These are phyloP conservation scores for Anser cygnoides DNA, from an alignment of 2,113 vertebrate species.

Conservation along the genomic window DNA sequence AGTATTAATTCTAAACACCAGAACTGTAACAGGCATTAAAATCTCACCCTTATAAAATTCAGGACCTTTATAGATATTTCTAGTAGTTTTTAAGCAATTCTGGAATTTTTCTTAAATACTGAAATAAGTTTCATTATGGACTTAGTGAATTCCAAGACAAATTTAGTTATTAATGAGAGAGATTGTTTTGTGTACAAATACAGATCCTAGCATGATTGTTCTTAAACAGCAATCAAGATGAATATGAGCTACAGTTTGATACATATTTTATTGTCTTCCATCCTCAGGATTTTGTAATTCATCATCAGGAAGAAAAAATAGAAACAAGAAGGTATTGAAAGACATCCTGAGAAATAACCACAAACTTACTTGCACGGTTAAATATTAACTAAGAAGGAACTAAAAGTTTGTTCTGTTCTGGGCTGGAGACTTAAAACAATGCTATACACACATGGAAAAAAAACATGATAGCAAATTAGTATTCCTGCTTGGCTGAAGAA, in stretches of 20 bases:
- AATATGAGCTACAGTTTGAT: not conserved
- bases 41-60: not conserved
- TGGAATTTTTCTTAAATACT: not conserved
- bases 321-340: not conserved
- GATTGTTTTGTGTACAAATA: not conserved
- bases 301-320: not conserved
- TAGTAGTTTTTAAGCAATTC: not conserved
- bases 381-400: constrained; percentile 28
- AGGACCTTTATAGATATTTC: not conserved
- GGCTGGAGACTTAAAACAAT: constrained; percentile 21
- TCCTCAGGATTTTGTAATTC: not conserved
- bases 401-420: constrained; percentile 28
- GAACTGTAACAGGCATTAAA: not conserved
- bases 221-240: not conserved
- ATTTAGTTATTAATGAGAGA: not conserved
- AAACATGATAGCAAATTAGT: not conserved
- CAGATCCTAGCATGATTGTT: not conserved
- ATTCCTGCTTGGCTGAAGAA: not conserved
- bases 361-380: not conserved
- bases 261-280: not conserved
- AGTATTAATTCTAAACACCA: not conserved
- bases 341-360: not conserved
- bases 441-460: not conserved
- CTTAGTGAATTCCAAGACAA: not conserved
- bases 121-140: not conserved